Evolutionary conservation across 2,888 invertebrate genomes (phyloP).

Genomic region (Drosophila falleni): DNA sequence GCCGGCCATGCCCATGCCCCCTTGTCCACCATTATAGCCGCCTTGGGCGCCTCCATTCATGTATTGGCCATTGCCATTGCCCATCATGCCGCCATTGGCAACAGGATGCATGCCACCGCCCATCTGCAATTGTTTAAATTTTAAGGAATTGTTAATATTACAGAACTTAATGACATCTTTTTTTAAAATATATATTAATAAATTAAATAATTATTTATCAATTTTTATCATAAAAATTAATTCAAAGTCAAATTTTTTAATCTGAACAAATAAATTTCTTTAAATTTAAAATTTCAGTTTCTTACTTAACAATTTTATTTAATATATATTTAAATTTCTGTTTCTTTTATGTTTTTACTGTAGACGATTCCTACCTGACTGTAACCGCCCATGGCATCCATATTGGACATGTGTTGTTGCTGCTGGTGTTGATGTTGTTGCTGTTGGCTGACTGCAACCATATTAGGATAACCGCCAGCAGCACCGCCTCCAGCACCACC

Average conservation of each 20-base stretch:
- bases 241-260: too few relatives aligned
- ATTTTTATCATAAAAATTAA: too few relatives aligned
- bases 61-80: constrained; percentile 79
- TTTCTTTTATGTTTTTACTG: too few relatives aligned
- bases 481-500: constrained; percentile 23
- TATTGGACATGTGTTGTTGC: constrained; percentile 75
- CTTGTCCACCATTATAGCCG: constrained; percentile 72
- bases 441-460: constrained; percentile 79
- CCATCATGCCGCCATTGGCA: constrained; percentile 78
- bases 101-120: constrained; percentile 83
- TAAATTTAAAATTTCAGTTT: too few relatives aligned
- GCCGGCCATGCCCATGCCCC: constrained; percentile 81
- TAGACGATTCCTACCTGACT: constrained; percentile 80
- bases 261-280: too few relatives aligned
- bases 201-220: too few relatives aligned
- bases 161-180: too few relatives aligned
- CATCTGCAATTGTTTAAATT: constrained; percentile 74
- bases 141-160: not conserved
- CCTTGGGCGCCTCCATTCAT: constrained; percentile 81
- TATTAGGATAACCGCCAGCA: constrained; percentile 45
- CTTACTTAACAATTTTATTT: too few relatives aligned
- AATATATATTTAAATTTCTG: too few relatives aligned
- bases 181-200: too few relatives aligned
- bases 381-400: constrained; percentile 85
- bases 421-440: constrained; percentile 74